These are phyloP conservation scores for Procapra przewalskii DNA, from an alignment of 2,113 vertebrate species.

Conservation along the genomic window DNA sequence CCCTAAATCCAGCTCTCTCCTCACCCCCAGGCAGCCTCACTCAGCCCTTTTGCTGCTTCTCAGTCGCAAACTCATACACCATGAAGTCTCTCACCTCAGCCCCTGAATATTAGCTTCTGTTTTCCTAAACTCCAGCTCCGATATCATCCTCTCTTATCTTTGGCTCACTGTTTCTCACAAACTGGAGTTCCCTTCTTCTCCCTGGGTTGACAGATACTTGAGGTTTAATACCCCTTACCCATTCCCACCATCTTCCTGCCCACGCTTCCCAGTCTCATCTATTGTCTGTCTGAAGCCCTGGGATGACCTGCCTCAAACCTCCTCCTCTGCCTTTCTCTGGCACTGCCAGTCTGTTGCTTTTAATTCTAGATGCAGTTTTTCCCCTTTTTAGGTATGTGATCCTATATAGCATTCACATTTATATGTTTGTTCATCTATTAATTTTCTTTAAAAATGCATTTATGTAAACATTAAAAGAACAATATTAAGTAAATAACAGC, in stretches of 20 bases:
- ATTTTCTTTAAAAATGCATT: background rate
- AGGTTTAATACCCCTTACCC: background rate
- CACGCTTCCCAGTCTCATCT: background rate
- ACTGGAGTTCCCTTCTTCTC: background rate
- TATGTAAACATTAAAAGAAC: background rate
- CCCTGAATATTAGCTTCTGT: background rate
- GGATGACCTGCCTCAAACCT: background rate
- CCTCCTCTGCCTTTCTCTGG: background rate
- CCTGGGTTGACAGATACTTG: background rate
- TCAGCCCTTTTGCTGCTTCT: background rate
- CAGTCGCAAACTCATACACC: background rate
- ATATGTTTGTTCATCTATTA: background rate
- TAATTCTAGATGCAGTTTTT: background rate
- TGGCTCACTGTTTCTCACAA: background rate
- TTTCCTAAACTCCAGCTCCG: background rate
- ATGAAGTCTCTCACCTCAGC: background rate
- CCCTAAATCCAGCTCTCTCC: too few species aligned
- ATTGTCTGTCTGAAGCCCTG: background rate
- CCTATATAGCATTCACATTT: background rate
- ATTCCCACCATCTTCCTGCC: background rate
- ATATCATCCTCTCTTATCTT: background rate
- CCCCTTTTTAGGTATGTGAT: background rate
- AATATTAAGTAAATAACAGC: background rate
- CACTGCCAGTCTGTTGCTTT: background rate
- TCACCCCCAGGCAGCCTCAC: background rate